phyloP scores from a whole-genome alignment of 2,888 invertebrate species.

The Orchestes rusci region DNA sequence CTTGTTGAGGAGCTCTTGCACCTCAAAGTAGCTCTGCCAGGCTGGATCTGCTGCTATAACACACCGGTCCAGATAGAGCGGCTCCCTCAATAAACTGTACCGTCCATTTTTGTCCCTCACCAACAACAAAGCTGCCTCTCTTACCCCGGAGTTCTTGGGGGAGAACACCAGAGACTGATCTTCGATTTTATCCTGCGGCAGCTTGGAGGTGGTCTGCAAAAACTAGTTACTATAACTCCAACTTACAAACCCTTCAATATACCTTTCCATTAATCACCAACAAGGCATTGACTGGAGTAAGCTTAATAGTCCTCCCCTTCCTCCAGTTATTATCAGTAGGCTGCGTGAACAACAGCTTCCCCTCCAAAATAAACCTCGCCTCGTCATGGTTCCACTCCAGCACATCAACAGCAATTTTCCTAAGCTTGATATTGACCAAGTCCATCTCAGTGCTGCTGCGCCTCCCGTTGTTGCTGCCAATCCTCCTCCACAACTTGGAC shows the following conservation, averaged over 20 bases:
- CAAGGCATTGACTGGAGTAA: conserved; percentile 81
- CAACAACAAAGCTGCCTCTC: conserved; percentile 81
- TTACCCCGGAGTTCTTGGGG: conserved; percentile 66
- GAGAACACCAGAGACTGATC: conserved; percentile 46
- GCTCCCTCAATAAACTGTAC: conserved; percentile 80
- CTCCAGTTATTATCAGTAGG: conserved; percentile 89
- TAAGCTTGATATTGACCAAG: conserved; percentile 79
- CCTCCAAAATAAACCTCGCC: conserved; percentile 84
- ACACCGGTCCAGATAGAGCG: conserved; percentile 83
- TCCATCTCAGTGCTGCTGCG: conserved; percentile 77
- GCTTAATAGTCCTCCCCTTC: conserved; percentile 80
- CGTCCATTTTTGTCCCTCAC: conserved; percentile 87
- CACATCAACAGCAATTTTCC: conserved; percentile 90
- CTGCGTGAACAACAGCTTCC: conserved; percentile 78
- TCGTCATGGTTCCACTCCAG: conserved; percentile 93
- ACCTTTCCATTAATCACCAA: conserved; percentile 91
- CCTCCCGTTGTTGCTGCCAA: conserved; percentile 63
- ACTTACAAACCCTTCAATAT: too few species aligned
- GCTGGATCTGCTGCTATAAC: conserved; percentile 87
- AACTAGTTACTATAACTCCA: background rate
- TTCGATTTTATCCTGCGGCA: conserved; percentile 24
- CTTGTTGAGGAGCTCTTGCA: conserved; percentile 86
- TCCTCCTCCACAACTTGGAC: conserved; percentile 82
- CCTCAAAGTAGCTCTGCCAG: conserved; percentile 90
- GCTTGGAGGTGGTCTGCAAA: conserved; percentile 16